Base-by-base conservation (phyloP, 2,113 vertebrate species). In the Vulpes ferrilata region DNA sequence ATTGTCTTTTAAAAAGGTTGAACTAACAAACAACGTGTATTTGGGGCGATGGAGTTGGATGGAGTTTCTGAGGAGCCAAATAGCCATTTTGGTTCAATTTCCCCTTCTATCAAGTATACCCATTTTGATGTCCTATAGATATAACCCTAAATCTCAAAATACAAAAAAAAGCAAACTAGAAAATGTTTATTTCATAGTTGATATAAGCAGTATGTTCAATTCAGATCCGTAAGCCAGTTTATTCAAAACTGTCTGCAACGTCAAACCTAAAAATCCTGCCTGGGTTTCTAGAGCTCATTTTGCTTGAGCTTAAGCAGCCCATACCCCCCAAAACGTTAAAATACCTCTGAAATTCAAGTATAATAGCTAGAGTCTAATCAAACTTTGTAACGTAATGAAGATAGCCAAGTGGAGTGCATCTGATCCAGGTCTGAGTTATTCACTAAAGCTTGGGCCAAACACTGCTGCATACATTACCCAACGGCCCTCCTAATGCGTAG, bases 391-490 rank as follows among this genome's bases (percentile, higher is more conserved):
- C 0, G 27, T 38, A 85, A 51, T 94, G 73, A 60, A 92, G 22
- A 69, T 15, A 55, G 27, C 20, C 20, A 16, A 35, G 80, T 30
- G 23, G 78, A 96, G n/a, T 10, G 11, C 38, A 81, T 57, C 74
- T 79, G 96, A 94, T 32, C n/a, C 20, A 93, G 73, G 57, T 38
- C 57, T 57, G 96, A 23, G 59, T 86, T 82, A 96, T 85, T 95
- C 96, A 93, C 60, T 78, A 30, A 97, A 98, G 97, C 64, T 97
- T 81, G 35, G 73, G 11, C 30, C 20, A 86, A 88, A 87, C 82
- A 90, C 22, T 64, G 43, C 90, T 97, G 83, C 95, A 95, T 98
- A 98, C 97, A 97, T 97, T 97, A 97, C 64, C 85, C 88, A 69
- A 83, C 78, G 84, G 25, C 85, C 65, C 97, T 98, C 87, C 30